Conservation (phyloP, 2,888 invertebrate genomes). For the Plagiodera versicolora region DNA sequence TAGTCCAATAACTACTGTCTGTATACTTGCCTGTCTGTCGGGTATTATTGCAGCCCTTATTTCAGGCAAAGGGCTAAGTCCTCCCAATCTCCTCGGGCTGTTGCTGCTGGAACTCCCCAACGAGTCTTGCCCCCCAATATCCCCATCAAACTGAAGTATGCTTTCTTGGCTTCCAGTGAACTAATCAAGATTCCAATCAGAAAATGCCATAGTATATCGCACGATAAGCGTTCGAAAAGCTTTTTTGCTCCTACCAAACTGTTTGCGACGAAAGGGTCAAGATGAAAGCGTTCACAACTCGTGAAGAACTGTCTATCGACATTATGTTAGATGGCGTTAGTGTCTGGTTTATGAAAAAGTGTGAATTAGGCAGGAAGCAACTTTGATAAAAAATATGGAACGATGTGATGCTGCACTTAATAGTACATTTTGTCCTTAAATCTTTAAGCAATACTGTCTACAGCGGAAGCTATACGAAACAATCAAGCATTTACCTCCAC, state of each 20-base stretch:
- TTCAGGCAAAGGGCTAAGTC: constrained; percentile 53
- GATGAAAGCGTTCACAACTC: background rate
- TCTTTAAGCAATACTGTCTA: background rate
- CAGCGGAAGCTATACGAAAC: constrained; percentile 1
- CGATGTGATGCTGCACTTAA: too few relatives aligned
- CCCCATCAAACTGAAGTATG: constrained; percentile 75
- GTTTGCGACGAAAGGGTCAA: too few relatives aligned
- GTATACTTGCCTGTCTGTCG: constrained; percentile 46
- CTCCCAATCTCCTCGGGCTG: constrained; percentile 46
- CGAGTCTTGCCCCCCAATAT: constrained; percentile 53
- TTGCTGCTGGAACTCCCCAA: constrained; percentile 42
- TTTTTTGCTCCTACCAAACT: too few relatives aligned
- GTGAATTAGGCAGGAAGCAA: too few relatives aligned
- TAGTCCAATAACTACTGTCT: too few relatives aligned
- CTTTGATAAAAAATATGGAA: too few relatives aligned
- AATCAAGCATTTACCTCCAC: constrained; percentile 49
- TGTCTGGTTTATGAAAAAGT: too few relatives aligned
- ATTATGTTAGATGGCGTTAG: too few relatives aligned
- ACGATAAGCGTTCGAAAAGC: too few relatives aligned
- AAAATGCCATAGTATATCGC: background rate
- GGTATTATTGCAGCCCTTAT: constrained; percentile 50
- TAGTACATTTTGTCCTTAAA: too few relatives aligned
- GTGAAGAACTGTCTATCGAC: too few relatives aligned
- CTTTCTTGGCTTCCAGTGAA: constrained; percentile 85
- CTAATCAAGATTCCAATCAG: constrained; percentile 51